phyloP scores from a whole-genome alignment of 2,888 invertebrate genomes.

The Patella ulyssiponensis region DNA sequence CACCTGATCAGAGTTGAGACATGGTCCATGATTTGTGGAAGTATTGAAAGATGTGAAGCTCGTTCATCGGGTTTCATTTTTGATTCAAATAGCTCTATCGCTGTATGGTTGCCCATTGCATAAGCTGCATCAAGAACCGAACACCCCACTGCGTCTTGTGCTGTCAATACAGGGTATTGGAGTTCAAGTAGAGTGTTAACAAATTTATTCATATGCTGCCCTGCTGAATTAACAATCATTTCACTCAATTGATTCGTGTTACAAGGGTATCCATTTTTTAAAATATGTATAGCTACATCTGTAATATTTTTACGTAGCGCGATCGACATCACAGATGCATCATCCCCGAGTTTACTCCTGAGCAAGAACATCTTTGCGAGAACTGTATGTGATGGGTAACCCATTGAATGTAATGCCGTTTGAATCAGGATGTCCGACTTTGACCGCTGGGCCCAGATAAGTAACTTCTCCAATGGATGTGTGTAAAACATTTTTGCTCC shows the following conservation, averaged over 20 bases:
- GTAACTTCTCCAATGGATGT: constrained; percentile 25
- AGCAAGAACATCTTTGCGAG: constrained; percentile 29
- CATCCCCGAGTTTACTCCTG: constrained; percentile 9
- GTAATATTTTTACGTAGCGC: not conserved
- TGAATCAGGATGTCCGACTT: constrained; percentile 17
- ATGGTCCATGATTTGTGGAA: not conserved
- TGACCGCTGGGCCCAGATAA: constrained; percentile 17
- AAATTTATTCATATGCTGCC: not conserved
- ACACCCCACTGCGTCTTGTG: not conserved
- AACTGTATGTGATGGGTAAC: constrained; percentile 21
- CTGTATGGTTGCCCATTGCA: not conserved
- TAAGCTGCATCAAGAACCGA: not conserved
- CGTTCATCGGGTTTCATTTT: not conserved
- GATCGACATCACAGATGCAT: not conserved
- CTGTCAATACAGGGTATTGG: not conserved
- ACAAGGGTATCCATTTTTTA: not conserved
- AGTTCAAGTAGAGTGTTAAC: not conserved
- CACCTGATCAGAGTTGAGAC: not conserved
- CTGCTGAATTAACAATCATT: not conserved
- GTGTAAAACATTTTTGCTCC: constrained; percentile 12
- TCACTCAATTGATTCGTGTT: not conserved
- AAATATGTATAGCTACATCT: constrained; percentile 1
- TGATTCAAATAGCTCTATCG: not conserved
- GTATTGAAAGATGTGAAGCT: not conserved
- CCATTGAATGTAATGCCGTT: constrained; percentile 29